Percentiles rank a stretch among this genome's conserved stretches.
Conservation (phyloP, 2,797 vertebrate species). For the Sardinella longiceps region DNA sequence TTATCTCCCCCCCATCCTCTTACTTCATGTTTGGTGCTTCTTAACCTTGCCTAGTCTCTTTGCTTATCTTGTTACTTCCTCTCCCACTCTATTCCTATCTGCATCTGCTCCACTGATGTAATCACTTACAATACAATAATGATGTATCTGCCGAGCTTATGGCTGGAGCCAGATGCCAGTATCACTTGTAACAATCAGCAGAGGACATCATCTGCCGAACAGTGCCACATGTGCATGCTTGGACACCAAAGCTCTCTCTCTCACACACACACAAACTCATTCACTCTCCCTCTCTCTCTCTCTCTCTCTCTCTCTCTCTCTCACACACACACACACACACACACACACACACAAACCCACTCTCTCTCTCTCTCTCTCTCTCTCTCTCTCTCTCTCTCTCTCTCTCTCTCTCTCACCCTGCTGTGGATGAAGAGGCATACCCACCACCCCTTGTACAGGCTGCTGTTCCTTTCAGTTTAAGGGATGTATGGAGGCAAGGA, state of each 20-base stretch:
- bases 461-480: neutral
- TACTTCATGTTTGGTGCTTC: neutral
- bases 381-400: neutral
- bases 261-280: no score
- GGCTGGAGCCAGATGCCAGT: neutral
- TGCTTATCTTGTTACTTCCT: no score
- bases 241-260: neutral
- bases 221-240: neutral
- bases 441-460: neutral
- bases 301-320: slow-evolving; percentile 21
- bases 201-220: neutral
- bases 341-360: neutral
- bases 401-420: neutral
- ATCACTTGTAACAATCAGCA: neutral
- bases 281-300: neutral
- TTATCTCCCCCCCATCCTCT: neutral
- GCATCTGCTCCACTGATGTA: neutral
- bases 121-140: neutral
- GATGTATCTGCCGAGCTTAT: neutral
- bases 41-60: no score
- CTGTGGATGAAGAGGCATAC: neutral
- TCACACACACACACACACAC: neutral
- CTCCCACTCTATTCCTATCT: no score
- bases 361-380: neutral
- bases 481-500: neutral